phyloP scores from a whole-genome alignment of 2,113 vertebrate genomes.

The Maccullochella peelii region DNA sequence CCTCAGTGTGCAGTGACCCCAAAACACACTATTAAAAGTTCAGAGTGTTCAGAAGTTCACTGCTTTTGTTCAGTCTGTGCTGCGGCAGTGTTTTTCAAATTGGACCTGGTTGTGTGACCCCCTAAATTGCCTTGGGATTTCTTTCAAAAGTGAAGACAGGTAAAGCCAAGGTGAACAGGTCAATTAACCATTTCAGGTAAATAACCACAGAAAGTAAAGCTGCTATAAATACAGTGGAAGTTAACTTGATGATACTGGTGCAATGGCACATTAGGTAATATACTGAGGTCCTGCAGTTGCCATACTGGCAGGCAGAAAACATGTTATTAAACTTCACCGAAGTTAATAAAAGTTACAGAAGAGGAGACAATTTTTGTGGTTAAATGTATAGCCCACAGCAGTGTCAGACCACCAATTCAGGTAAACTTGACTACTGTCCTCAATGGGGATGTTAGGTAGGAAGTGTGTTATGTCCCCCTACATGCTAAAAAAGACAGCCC shows the following conservation, averaged over 20 bases:
- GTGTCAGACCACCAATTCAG: no score
- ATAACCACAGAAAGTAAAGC: conserved; percentile 1
- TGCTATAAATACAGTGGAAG: background rate
- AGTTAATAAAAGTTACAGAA: background rate
- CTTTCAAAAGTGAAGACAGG: conserved; percentile 24
- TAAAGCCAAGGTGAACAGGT: conserved; percentile 27
- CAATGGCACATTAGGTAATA: background rate
- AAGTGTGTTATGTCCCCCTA: background rate
- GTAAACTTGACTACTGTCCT: no score
- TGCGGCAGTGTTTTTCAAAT: conserved; percentile 21
- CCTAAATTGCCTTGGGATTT: conserved; percentile 16
- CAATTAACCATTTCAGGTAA: conserved; percentile 14
- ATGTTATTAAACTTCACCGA: background rate
- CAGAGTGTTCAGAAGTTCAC: conserved; percentile 61
- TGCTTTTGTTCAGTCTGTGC: conserved; percentile 38
- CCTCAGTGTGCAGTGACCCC: conserved; percentile 68
- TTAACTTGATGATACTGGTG: background rate
- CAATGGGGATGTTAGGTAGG: background rate
- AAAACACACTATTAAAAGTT: conserved; percentile 74
- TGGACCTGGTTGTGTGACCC: conserved; percentile 14
- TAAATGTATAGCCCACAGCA: no score
- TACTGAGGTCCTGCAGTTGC: background rate
- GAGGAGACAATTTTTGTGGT: no score
- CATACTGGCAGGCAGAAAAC: background rate
- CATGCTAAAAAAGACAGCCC: background rate